Conservation (phyloP, 2,797 vertebrate species). For the Lepilemur septentrionalis region DNA sequence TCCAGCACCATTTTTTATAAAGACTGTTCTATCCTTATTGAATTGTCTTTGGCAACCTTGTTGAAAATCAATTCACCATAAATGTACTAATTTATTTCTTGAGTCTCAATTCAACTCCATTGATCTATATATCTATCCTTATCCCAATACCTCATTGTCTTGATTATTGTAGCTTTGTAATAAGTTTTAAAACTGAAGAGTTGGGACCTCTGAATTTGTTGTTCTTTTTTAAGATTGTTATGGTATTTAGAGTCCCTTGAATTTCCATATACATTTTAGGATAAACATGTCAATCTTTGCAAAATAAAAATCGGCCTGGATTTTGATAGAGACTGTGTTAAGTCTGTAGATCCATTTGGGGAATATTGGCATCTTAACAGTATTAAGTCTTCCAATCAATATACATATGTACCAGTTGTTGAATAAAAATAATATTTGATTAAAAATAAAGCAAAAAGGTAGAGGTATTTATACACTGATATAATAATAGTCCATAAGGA, state of each 20-base stretch:
- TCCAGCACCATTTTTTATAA: not conserved
- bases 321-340: not conserved
- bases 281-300: not conserved
- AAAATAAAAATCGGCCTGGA: not conserved
- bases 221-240: not conserved
- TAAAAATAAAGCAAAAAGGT: not conserved
- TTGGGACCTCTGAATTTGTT: not conserved
- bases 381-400: not conserved
- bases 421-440: slow-evolving; percentile 19
- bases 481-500: not conserved
- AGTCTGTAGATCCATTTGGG: not conserved
- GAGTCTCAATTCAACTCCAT: not conserved
- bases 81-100: not conserved
- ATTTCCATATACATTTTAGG: slow-evolving; percentile 38
- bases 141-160: not conserved
- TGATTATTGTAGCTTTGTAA: not conserved
- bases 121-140: not conserved
- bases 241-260: not conserved
- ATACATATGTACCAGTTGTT: not conserved
- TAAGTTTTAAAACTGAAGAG: not conserved
- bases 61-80: not conserved
- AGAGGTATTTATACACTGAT: not conserved
- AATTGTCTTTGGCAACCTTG: not conserved
- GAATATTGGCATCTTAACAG: not conserved
- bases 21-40: not conserved